phyloP scores from a whole-genome alignment of 2,888 invertebrate genomes.

The Lordiphosa fenestrarum region DNA sequence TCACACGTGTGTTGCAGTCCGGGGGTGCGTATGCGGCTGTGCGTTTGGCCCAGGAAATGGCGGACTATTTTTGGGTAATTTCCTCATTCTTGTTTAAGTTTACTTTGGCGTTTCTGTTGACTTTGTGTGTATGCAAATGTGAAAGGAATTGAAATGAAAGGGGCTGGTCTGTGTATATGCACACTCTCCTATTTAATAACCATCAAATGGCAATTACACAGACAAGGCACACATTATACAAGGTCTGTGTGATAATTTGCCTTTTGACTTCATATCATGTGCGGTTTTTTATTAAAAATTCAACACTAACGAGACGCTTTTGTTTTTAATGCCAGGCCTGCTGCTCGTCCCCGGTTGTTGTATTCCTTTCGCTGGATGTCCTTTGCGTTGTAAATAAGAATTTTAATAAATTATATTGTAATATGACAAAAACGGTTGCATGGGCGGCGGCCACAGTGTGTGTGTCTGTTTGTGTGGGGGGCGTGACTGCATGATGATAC shows the following conservation, averaged over 20 bases:
- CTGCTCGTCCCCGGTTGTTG: constrained; percentile 7
- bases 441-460: constrained; percentile 13
- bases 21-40: constrained; percentile 30
- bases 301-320: constrained; percentile 60
- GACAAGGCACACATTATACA: constrained; percentile 26
- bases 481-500: constrained; percentile 4
- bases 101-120: constrained; percentile 43
- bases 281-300: constrained; percentile 63
- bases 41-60: constrained; percentile 33
- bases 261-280: constrained; percentile 38
- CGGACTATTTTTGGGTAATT: constrained; percentile 23
- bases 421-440: constrained; percentile 50
- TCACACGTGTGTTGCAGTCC: constrained; percentile 2
- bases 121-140: constrained; percentile 70
- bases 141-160: constrained; percentile 8
- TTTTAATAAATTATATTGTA: constrained; percentile 69
- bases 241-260: constrained; percentile 30
- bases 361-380: constrained; percentile 16
- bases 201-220: constrained; percentile 19
- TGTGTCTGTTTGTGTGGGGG: not conserved
- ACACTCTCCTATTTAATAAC: constrained; percentile 25
- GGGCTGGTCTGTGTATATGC: not conserved
- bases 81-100: constrained; percentile 45
- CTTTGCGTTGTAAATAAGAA: constrained; percentile 53
- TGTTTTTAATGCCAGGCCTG: constrained; percentile 31